phyloP scores from a whole-genome alignment of 2,113 vertebrate genomes.

The Hippoglossus stenolepis region DNA sequence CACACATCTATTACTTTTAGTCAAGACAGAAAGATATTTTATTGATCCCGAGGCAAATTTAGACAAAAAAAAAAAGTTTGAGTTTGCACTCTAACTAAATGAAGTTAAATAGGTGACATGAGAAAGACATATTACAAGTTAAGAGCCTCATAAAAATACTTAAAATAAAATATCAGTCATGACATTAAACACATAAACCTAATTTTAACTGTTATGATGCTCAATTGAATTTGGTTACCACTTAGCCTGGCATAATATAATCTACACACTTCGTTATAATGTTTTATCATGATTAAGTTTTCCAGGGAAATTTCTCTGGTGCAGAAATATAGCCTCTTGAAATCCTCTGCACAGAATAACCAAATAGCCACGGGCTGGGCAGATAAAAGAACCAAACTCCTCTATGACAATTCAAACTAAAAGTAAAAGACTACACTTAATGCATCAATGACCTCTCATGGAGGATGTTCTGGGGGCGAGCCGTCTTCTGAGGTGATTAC shows the following conservation, averaged over 20 bases:
- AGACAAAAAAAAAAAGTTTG: neutral
- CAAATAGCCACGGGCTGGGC: neutral
- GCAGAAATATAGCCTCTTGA: neutral
- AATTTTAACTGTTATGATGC: too few species aligned
- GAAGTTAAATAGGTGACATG: too few species aligned
- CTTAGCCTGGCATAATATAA: too few species aligned
- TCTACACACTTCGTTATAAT: too few species aligned
- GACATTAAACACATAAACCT: too few species aligned
- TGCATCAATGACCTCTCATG: neutral
- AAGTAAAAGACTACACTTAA: too few species aligned
- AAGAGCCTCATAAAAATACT: too few species aligned
- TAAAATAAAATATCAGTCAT: too few species aligned
- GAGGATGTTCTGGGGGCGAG: neutral
- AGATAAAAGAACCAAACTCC: neutral
- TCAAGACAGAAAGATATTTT: too few species aligned
- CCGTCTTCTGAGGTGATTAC: slow-evolving; percentile 34
- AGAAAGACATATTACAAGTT: too few species aligned
- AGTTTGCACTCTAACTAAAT: slow-evolving; percentile 8
- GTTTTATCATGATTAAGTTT: neutral
- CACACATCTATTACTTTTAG: neutral
- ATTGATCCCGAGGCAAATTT: too few species aligned
- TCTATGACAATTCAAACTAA: neutral
- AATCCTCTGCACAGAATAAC: neutral
- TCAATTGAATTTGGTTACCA: too few species aligned
- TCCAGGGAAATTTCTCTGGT: neutral